Evolutionary conservation across 92 coral and sea anemone species (phyloP).

Genomic region (Parazoanthus atlanticus): DNA sequence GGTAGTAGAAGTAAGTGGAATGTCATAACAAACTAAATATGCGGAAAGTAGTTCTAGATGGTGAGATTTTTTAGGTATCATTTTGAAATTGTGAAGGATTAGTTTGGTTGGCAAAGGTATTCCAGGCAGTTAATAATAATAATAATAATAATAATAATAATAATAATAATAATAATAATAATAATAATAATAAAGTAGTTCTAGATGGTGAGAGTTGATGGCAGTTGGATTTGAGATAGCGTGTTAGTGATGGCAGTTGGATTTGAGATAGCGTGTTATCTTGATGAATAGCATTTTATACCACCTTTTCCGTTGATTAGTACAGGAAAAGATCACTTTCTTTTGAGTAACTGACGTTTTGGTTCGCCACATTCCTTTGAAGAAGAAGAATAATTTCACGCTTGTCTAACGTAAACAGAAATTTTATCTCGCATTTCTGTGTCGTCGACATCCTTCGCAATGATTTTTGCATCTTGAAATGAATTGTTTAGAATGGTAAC

Average conservation of each 20-base stretch:
- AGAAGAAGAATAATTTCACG: constrained; percentile 16
- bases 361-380: background rate
- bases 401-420: constrained; percentile 44
- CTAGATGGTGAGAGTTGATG: too few relatives aligned
- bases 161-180: too few relatives aligned
- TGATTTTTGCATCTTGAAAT: constrained; percentile 59
- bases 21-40: too few relatives aligned
- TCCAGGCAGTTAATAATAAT: too few relatives aligned
- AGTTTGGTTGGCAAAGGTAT: too few relatives aligned
- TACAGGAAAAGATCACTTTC: constrained; percentile 53
- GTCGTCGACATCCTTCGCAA: constrained; percentile 53
- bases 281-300: background rate
- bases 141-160: too few relatives aligned
- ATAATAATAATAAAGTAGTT: too few relatives aligned
- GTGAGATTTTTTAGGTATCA: too few relatives aligned
- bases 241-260: background rate
- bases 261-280: background rate
- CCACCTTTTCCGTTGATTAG: background rate
- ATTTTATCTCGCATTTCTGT: constrained; percentile 63
- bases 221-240: too few relatives aligned
- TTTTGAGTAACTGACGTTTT: constrained; percentile 17
- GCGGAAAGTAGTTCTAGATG: too few relatives aligned
- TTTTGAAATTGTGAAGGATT: too few relatives aligned
- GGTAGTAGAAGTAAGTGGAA: too few relatives aligned
- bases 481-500: constrained; percentile 79